phyloP scores from a whole-genome alignment of 1,140 invertebrate species.

The Apolygus lucorum region DNA sequence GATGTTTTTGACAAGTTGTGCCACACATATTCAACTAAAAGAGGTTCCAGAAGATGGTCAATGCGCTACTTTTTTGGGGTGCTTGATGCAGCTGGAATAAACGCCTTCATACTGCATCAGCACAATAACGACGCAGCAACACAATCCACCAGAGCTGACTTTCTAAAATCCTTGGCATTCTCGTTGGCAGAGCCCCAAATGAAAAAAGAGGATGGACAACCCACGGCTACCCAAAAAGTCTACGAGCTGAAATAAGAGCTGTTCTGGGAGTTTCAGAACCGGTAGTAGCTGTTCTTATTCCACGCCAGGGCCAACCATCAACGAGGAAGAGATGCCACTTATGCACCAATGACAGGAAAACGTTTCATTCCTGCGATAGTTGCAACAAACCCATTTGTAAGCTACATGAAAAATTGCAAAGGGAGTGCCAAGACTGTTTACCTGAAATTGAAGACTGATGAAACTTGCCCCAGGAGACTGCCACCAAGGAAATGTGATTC shows the following conservation, averaged over 20 bases:
- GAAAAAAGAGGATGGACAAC: not conserved
- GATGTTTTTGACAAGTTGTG: slow-evolving; percentile 36
- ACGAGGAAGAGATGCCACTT: not conserved
- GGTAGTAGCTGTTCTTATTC: not conserved
- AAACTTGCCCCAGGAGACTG: no score
- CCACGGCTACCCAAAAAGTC: not conserved
- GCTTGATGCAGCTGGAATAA: slow-evolving; percentile 33
- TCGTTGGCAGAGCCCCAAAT: not conserved
- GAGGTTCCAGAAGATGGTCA: slow-evolving; percentile 36
- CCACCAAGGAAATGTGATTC: no score
- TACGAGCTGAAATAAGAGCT: not conserved
- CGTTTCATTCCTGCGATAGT: not conserved
- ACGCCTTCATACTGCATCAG: slow-evolving; percentile 29
- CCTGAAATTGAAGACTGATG: not conserved
- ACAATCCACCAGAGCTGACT: not conserved
- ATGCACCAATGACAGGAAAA: not conserved
- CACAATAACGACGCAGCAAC: not conserved
- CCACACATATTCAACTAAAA: slow-evolving; percentile 29
- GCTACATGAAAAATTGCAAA: not conserved
- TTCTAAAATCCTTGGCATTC: no score
- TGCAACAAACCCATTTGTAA: not conserved
- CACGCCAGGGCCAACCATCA: not conserved
- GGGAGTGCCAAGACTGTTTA: not conserved
- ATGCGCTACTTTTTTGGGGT: slow-evolving; percentile 34
- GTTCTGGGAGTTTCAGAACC: not conserved